Evolutionary conservation across 2,888 invertebrate species (phyloP), one percentile per base, ranked within the genome.

Genomic region (Leptopilina syphax): DNA sequence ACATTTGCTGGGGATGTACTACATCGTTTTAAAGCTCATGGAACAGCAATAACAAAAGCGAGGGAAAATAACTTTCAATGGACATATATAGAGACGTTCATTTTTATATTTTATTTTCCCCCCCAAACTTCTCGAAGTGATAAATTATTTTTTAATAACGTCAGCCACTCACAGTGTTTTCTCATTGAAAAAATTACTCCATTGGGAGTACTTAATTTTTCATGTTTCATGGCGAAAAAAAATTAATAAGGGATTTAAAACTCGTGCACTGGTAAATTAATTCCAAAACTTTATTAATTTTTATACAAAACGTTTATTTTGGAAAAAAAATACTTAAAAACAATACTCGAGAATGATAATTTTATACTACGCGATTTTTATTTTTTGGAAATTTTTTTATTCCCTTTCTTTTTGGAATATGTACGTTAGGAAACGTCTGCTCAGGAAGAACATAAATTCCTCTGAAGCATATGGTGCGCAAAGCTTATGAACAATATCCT

Each of bases 401-500:
- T 44, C 1, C 44, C 8, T 7, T 7, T 44, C 5, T 44, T 44
- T 44, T 44, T 44, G 0, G 4, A 34, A 4, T 0, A 34, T 34
- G 34, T 34, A 34, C 34, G 34, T 34, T 34, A 34, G 34, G 34
- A 34, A 44, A 44, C 44, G 8, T 44, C 54, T n/a, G n/a, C 57
- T n/a, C 8, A 41, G 57, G 57, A 9, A 85, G 86, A 86, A 87
- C 90, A 90, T 90, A 90, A 90, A 90, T 90, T 89, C 86, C 83
- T 84, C 82, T 83, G 87, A 34, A 34, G 84, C 90, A 90, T 88
- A 90, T 89, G 90, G 89, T 87, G 86, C 87, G 8, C 85, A 34
- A 81, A 85, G 88, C 89, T 89, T 90, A 90, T 89, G 89, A 90
- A 90, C 90, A 90, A 90, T 90, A 90, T 90, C 88, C 88, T 86